Evolutionary conservation across 2,888 invertebrate genomes (phyloP), one percentile per base, ranked within the genome.

Genomic region (Eupithecia pulchellata): DNA sequence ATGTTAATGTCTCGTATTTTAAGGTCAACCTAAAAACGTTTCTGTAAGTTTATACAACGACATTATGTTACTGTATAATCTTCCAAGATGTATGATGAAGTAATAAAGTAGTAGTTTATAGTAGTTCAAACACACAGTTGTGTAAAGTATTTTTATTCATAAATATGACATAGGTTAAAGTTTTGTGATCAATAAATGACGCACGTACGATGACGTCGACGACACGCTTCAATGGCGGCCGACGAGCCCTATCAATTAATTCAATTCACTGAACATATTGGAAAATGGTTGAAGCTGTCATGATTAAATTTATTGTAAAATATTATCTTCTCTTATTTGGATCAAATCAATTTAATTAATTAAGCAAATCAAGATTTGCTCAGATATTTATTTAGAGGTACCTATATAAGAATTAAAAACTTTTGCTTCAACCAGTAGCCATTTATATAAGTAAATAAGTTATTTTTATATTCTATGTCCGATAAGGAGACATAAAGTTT

Each of bases 211-310:
- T 30, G 20, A 25, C 34, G n/a, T n/a, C n/a, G n/a, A n/a, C n/a
- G n/a, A n/a, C n/a, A n/a, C n/a, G 61, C 34, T 34, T 34, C 61
- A 61, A 61, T 66, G 57, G 39, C 60, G 34, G 32, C 61, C 62
- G 58, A 34, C 29, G 17, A 61, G 34, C 61, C 29, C 64, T 65
- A 71, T 61, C 67, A 61, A 71, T 67, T 67, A 61, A 71, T 65
- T 72, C 25, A 62, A 68, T 64, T 58, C 62, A 72, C 34, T 34
- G 29, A 57, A 62, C 62, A 68, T 52, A 42, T 42, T 69, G 52
- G 57, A 69, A 65, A 64, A 62, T 39, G 60, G 30, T 61, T 47
- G 29, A 68, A 25, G 52, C 52, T 25, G 25, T 52, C 52, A 52
- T 25, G 11, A n/a, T 52, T 52, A 11, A 52, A 20, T 52, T 13